Base-by-base conservation (phyloP, 2,113 vertebrate species). In the Ptychochromis oligacanthus region DNA sequence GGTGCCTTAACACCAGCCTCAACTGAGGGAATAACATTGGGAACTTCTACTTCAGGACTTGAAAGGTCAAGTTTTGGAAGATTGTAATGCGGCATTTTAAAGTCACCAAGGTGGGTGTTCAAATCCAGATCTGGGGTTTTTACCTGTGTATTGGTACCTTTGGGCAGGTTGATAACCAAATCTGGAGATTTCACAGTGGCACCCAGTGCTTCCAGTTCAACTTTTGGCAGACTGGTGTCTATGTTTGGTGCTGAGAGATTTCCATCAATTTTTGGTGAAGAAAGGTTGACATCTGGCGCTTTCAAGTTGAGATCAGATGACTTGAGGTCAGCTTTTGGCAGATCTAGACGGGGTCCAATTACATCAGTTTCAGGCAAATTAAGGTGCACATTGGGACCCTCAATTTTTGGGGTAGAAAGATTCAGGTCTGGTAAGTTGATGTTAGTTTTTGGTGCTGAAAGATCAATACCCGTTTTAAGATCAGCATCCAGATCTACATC, bases 41-140 rank as follows among this genome's bases (percentile, higher is more conserved):
- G 87, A 80, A 77, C 40, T 28, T 95, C 88, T 43, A 83, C 65
- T n/a, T 87, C 87, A 55, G 92, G 55, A 40, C 81, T 81, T 74
- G 92, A 91, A 65, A 89, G 61, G 34, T 79, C 85, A 74, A 94
- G 61, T 24, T 87, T 88, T 43, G 91, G 91, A 58, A 90, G 59
- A 4, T 94, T 96, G 46, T 91, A 92, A 81, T 89, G 52, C 36
- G 90, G 90, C 38, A 82, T 31, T 81, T 88, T 93, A 60, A 90
- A 90, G 46, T 93, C 91, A n/a, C 90, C 90, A 8, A 85, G 14
- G 24, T 75, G 11, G 28, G 88, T 31, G 85, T 89, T 70, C 4
- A 92, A n/a, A 52, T 86, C 84, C 70, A 81, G 40, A 62, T 86
- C 81, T 86, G 91, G 87, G 24, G 82, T 60, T 55, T 93, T 91